Evolutionary conservation across 2,113 vertebrate genomes (phyloP).

Genomic region (Pogonocichla stellata): DNA sequence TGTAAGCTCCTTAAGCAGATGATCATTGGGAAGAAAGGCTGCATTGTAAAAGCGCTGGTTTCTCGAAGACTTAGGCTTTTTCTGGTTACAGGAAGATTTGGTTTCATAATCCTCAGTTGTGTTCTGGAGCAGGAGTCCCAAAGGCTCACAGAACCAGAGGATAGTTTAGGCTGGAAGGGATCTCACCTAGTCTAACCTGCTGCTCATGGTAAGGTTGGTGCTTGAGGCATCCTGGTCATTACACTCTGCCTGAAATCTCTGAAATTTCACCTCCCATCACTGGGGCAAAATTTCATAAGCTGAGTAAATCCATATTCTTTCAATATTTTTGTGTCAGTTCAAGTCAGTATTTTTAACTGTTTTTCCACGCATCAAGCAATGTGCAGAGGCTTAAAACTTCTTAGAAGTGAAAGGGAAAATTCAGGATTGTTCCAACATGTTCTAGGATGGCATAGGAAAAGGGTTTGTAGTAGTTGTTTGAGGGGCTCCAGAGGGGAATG

Average conservation of each 20-base stretch:
- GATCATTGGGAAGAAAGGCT: background rate
- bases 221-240: background rate
- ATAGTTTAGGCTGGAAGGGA: background rate
- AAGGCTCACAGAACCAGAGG: background rate
- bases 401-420: background rate
- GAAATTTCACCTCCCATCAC: background rate
- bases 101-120: background rate
- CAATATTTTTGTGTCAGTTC: background rate
- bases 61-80: background rate
- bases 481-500: background rate
- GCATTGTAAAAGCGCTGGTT: background rate
- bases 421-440: background rate
- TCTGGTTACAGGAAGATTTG: background rate
- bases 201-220: rapidly evolving
- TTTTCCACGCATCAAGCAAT: background rate
- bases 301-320: background rate
- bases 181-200: background rate
- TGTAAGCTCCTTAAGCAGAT: background rate
- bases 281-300: background rate
- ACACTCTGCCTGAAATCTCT: background rate
- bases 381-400: background rate
- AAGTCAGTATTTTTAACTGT: background rate
- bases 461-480: background rate
- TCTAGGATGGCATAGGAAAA: background rate
- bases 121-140: background rate